A percentile compares a stretch with the other conserved stretches of the same genome.
phyloP scores from a whole-genome alignment of 2,888 invertebrate genomes.

The Platycheirus rosarum region DNA sequence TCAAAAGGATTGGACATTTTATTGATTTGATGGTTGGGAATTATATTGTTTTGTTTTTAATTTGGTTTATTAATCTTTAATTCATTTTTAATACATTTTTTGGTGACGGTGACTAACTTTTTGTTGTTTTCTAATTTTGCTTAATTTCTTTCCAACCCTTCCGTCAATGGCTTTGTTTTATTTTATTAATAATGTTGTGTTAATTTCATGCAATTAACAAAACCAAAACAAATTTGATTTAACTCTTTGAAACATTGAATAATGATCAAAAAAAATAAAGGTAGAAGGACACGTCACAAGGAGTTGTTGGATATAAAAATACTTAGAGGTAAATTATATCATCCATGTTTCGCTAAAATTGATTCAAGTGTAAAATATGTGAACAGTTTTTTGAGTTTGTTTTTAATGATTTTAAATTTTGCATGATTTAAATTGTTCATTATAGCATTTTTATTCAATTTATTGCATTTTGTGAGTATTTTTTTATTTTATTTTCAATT shows the following conservation, averaged over 20 bases:
- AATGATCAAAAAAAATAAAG: constrained; percentile 76
- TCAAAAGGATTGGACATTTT: background rate
- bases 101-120: constrained; percentile 67
- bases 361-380: no score
- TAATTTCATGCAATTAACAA: constrained; percentile 51
- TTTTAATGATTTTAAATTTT: background rate
- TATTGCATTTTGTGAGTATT: no score
- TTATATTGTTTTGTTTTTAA: no score
- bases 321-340: constrained; percentile 82
- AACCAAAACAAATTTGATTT: constrained; percentile 20
- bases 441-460: no score
- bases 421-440: no score
- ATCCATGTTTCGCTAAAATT: constrained; percentile 18
- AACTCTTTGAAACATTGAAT: constrained; percentile 37
- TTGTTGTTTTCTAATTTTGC: constrained; percentile 16
- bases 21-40: constrained; percentile 9
- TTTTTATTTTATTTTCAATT: no score
- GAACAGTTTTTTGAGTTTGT: constrained; percentile 3
- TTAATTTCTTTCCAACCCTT: constrained; percentile 36
- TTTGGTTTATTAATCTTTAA: constrained; percentile 9
- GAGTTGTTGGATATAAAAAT: constrained; percentile 83
- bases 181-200: constrained; percentile 40
- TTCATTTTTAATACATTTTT: background rate
- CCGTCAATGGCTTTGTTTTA: constrained; percentile 30
- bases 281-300: constrained; percentile 83